A percentile compares a stretch with the other conserved stretches of the same genome.
Evolutionary conservation across 2,113 vertebrate species (phyloP).

Genomic region (Agapornis roseicollis): DNA sequence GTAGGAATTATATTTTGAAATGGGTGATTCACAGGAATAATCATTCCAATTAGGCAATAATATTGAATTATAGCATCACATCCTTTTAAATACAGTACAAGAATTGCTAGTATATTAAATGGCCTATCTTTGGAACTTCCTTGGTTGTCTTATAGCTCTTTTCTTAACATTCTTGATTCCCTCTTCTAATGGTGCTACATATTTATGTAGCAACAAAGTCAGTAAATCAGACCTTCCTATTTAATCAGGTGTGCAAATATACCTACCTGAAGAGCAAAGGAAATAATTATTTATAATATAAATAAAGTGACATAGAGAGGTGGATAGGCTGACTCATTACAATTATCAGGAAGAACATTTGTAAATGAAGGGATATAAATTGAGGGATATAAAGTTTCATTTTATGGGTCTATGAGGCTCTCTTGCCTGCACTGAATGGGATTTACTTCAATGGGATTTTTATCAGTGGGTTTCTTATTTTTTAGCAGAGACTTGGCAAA

Average conservation of each 20-base stretch:
- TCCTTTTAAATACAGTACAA: background rate
- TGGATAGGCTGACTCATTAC: background rate
- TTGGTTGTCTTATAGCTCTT: background rate
- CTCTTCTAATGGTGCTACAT: background rate
- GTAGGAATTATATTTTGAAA: slow-evolving; percentile 28
- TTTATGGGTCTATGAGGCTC: background rate
- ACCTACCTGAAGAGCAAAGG: background rate
- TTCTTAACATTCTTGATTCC: background rate
- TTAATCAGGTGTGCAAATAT: slow-evolving; percentile 5
- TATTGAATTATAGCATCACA: background rate
- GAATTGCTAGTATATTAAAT: background rate
- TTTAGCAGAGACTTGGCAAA: background rate
- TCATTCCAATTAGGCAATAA: background rate
- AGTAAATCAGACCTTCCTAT: background rate
- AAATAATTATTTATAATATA: background rate
- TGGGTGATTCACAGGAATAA: background rate
- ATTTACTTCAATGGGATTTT: background rate
- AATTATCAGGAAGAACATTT: background rate
- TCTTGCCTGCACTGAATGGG: background rate
- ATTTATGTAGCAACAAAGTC: background rate
- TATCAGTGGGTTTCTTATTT: background rate
- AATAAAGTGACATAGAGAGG: background rate
- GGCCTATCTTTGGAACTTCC: background rate
- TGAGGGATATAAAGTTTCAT: background rate
- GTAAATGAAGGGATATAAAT: background rate